phyloP scores from a whole-genome alignment of 2,888 invertebrate species.

The Helleia helle region DNA sequence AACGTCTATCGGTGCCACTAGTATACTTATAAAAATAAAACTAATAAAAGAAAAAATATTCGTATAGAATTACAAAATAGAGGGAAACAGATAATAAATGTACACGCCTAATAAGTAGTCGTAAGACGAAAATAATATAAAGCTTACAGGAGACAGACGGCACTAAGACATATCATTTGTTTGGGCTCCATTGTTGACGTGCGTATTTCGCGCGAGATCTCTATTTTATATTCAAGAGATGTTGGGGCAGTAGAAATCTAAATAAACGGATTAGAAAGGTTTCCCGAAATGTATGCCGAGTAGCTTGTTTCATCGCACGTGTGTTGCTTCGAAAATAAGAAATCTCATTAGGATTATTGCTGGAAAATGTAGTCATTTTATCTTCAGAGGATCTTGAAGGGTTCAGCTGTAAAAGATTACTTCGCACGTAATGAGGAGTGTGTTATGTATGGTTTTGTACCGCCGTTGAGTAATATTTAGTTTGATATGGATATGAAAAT shows the following conservation, averaged over 20 bases:
- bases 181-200: slow-evolving; percentile 13
- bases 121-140: no score
- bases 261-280: slow-evolving; percentile 28
- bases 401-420: neutral
- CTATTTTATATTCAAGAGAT: slow-evolving; percentile 23
- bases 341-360: slow-evolving; percentile 20
- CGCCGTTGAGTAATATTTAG: neutral
- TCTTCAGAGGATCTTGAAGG: neutral
- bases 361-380: slow-evolving; percentile 8
- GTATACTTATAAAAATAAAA: no score
- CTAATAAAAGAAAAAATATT: no score
- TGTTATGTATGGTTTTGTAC: neutral
- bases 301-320: slow-evolving; percentile 24
- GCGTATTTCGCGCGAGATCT: slow-evolving; percentile 13
- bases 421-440: slow-evolving; percentile 2
- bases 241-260: slow-evolving; percentile 22
- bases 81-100: no score
- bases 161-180: slow-evolving; percentile 8
- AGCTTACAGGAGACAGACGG: neutral
- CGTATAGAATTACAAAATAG: no score
- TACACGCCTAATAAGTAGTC: no score
- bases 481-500: neutral
- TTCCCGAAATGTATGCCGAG: slow-evolving; percentile 23
- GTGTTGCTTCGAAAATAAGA: slow-evolving; percentile 21
- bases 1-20: no score